Evolutionary conservation across 2,113 vertebrate genomes (phyloP), one percentile per base, ranked within the genome.

Genomic region (Melanocharis versteri): DNA sequence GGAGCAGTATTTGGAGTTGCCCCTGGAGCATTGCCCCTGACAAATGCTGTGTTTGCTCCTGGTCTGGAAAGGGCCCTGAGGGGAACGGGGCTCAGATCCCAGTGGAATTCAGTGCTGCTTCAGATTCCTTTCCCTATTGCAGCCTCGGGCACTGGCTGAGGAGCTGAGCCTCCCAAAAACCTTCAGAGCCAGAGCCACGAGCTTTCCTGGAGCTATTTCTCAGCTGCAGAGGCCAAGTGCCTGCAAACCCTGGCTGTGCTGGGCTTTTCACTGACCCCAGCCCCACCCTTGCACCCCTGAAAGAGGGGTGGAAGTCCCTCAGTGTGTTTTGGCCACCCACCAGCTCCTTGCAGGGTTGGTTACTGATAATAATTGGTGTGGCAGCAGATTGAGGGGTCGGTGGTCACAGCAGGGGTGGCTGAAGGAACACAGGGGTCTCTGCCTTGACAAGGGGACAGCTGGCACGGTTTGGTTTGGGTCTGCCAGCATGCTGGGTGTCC

Each of bases 151-250:
- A 1, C 66, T 33, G 57, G 68, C 71, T 56, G 28, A 21, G 62
- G 62, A 80, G 71, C 40, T 60, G 57, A 1, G 11, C 62, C 47
- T 86, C 89, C 83, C 54, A 17, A 83, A 83, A 88, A 23, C 2
- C 83, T 57, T 28, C 51, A 17, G 33, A n/a, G 48, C 8, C 48
- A 54, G 28, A 50, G 22, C 69, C 35, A 17, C 0, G 3, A 70
- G 39, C 26, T 66, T 18, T 39, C 71, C 54, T n/a, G 58, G 87
- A 73, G 53, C 44, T 30, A 1, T 26, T 51, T 42, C 44, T 13
- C 24, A 48, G 26, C 22, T 47, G 50, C 45, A 50, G 35, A 19
- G 0, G 2, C 39, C 0, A 0, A 81, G 26, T 7, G 24, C 26
- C 33, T n/a, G 68, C 50, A 93, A 23, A 18, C 2, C 37, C 27